Conservation (phyloP, 2,113 vertebrate genomes). For the Tachuris rubrigastra region DNA sequence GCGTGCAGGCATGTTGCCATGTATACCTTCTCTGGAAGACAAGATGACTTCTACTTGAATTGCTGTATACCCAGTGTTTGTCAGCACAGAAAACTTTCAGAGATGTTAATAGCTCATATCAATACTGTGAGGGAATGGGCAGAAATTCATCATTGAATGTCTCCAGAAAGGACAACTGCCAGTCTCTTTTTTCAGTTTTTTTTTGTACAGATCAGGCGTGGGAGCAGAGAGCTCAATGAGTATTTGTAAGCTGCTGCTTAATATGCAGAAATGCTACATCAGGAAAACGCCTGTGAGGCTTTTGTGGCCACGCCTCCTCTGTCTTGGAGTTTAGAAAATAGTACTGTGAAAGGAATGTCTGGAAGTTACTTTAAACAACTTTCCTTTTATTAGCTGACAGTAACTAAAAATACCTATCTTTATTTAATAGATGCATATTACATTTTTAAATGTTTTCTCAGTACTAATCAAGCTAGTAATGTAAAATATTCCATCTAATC, state of each 20-base stretch:
- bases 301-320: conserved; percentile 62
- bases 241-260: conserved; percentile 84
- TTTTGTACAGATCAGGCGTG: conserved; percentile 75
- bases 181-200: conserved; percentile 73
- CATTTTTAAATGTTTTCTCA: neutral
- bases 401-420: neutral
- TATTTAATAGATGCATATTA: neutral
- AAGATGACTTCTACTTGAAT: conserved; percentile 65
- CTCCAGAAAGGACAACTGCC: conserved; percentile 79
- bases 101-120: conserved; percentile 77
- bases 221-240: conserved; percentile 79
- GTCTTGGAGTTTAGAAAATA: conserved; percentile 55
- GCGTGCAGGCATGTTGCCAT: neutral
- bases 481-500: neutral
- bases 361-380: conserved; percentile 9
- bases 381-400: neutral
- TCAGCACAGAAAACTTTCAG: conserved; percentile 72
- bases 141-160: conserved; percentile 75
- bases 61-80: conserved; percentile 44
- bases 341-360: conserved; percentile 35
- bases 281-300: conserved; percentile 68
- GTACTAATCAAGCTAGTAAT: neutral
- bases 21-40: neutral
- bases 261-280: conserved; percentile 83
- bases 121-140: conserved; percentile 72